A percentile compares a stretch with the other conserved stretches of the same genome.
These are phyloP conservation scores for Rallus limicola DNA, from an alignment of 2,113 vertebrate species.

Conservation along the genomic window DNA sequence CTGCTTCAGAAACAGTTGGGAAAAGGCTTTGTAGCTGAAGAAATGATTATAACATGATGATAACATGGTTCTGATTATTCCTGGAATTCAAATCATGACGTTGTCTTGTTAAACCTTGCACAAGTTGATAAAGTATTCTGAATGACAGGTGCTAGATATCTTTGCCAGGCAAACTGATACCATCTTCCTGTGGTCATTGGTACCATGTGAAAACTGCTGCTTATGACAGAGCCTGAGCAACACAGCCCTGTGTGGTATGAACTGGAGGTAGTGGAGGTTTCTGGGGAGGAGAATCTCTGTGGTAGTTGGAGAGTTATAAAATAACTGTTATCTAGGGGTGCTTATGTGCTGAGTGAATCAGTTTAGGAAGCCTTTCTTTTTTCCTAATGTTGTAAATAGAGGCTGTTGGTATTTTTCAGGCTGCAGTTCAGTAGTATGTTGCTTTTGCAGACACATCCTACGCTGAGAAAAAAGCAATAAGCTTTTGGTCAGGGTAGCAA, in stretches of 20 bases:
- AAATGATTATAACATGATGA: background rate
- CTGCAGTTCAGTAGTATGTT: background rate
- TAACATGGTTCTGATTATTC: background rate
- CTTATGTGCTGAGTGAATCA: background rate
- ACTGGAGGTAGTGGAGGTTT: background rate
- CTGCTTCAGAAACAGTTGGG: background rate
- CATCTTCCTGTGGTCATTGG: background rate
- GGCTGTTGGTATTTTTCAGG: background rate
- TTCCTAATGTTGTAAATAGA: background rate
- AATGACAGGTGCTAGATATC: background rate
- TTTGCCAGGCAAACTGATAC: background rate
- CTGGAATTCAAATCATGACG: background rate
- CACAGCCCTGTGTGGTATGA: accelerated
- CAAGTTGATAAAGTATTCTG: background rate
- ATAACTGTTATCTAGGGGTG: background rate
- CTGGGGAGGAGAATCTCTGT: background rate
- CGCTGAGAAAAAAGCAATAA: background rate
- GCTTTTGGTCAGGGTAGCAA: background rate
- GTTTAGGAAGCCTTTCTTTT: background rate
- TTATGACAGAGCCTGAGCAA: background rate
- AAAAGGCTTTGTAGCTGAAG: background rate
- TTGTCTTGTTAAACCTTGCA: background rate
- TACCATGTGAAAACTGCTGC: background rate
- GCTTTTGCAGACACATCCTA: background rate
- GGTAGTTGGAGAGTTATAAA: background rate